Percentiles rank a stretch among this genome's conserved stretches.
Conservation (phyloP, 1,140 invertebrate genomes). For the Drosophila bocqueti region DNA sequence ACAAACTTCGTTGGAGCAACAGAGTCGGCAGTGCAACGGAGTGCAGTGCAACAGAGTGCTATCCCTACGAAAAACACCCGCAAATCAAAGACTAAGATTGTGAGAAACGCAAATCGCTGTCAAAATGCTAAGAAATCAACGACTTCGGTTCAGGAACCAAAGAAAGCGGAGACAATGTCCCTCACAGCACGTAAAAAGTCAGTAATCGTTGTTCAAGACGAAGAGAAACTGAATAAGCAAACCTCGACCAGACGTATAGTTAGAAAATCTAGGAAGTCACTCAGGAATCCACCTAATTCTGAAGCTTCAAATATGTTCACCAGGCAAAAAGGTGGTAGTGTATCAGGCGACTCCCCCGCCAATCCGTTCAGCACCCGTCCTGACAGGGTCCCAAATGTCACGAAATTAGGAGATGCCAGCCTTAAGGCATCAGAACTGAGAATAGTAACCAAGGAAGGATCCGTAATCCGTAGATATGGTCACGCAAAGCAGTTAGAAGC, state of each 20-base stretch:
- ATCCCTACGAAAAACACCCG: neutral
- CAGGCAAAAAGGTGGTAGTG: neutral
- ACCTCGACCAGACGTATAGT: neutral
- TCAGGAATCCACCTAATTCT: neutral
- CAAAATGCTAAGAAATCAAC: neutral
- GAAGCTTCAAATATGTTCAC: neutral
- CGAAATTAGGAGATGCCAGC: neutral
- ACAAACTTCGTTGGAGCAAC: constrained; percentile 1
- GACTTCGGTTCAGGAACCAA: neutral
- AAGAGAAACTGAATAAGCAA: neutral
- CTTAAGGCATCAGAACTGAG: neutral
- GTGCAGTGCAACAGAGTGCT: neutral
- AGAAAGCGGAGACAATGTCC: neutral
- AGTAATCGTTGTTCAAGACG: neutral
- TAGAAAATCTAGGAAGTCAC: neutral
- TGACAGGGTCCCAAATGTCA: neutral
- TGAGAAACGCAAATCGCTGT: neutral
- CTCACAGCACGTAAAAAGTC: neutral
- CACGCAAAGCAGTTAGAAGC: neutral
- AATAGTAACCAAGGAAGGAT: neutral
- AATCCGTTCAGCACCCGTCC: neutral
- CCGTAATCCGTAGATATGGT: neutral
- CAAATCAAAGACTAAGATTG: neutral
- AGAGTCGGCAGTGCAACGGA: neutral
- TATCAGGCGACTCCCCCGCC: neutral